A percentile compares a stretch with the other conserved stretches of the same genome.
Conservation (phyloP, 2,113 vertebrate genomes). For the Pristiophorus japonicus region DNA sequence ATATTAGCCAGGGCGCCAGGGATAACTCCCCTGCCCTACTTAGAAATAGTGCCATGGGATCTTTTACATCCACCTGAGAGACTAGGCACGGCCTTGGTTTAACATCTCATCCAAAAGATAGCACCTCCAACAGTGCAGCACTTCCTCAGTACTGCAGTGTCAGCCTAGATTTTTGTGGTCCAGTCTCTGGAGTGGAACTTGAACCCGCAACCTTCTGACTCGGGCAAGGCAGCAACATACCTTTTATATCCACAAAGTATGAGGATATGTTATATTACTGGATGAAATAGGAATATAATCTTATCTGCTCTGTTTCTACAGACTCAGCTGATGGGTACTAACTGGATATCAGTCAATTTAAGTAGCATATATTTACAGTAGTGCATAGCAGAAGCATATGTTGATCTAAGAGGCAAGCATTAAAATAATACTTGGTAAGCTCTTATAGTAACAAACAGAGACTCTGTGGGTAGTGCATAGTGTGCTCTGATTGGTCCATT, state of each 20-base stretch:
- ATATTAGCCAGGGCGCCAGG: no score
- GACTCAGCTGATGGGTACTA: background rate
- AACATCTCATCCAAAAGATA: background rate
- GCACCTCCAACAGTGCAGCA: background rate
- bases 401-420: background rate
- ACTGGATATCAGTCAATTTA: background rate
- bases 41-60: background rate
- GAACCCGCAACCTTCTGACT: no score
- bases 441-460: background rate
- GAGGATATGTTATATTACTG: background rate
- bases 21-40: no score
- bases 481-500: background rate
- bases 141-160: background rate
- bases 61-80: background rate
- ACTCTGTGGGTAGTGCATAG: background rate
- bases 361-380: no score
- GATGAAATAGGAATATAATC: background rate
- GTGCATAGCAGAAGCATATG: no score
- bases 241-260: background rate
- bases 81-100: background rate
- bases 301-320: background rate
- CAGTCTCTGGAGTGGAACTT: no score
- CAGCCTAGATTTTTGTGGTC: no score
- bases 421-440: background rate
- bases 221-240: background rate